These are phyloP conservation scores for Phrynocephalus versicolor DNA, from an alignment of 2,113 vertebrate species.

Conservation along the genomic window DNA sequence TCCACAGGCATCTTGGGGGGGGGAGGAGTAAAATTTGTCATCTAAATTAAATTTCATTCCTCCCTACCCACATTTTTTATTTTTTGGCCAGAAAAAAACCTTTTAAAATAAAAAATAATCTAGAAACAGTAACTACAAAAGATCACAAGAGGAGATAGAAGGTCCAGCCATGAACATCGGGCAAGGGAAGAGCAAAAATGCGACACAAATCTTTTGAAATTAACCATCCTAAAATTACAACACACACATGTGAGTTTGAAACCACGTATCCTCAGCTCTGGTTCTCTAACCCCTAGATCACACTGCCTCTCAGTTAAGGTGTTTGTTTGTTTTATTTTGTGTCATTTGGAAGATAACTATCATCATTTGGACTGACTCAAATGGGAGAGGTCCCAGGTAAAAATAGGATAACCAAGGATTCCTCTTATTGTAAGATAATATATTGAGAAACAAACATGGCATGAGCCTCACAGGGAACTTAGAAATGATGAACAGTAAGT, in stretches of 20 bases:
- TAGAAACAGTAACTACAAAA: background rate
- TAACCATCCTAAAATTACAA: too few species aligned
- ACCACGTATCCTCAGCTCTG: background rate
- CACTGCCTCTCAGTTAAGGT: too few species aligned
- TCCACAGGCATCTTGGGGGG: too few species aligned
- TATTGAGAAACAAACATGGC: background rate
- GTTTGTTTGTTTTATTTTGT: too few species aligned
- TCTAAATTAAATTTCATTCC: too few species aligned
- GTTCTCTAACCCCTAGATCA: background rate
- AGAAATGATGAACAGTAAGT: background rate
- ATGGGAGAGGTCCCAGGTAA: background rate
- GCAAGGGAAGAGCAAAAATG: too few species aligned
- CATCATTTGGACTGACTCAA: background rate
- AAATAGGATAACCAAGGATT: background rate
- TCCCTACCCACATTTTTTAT: too few species aligned
- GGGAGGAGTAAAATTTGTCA: too few species aligned
- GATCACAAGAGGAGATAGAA: background rate
- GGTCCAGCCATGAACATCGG: too few species aligned
- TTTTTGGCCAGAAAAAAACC: too few species aligned
- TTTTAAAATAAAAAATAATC: background rate
- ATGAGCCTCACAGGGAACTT: background rate
- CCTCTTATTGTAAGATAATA: background rate
- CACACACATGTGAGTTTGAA: background rate
- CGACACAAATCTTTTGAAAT: too few species aligned
- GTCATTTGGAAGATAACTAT: background rate